A percentile compares a stretch with the other conserved stretches of the same genome.
Conservation (phyloP, 2,797 vertebrate genomes). For the Argyrosomus regius region DNA sequence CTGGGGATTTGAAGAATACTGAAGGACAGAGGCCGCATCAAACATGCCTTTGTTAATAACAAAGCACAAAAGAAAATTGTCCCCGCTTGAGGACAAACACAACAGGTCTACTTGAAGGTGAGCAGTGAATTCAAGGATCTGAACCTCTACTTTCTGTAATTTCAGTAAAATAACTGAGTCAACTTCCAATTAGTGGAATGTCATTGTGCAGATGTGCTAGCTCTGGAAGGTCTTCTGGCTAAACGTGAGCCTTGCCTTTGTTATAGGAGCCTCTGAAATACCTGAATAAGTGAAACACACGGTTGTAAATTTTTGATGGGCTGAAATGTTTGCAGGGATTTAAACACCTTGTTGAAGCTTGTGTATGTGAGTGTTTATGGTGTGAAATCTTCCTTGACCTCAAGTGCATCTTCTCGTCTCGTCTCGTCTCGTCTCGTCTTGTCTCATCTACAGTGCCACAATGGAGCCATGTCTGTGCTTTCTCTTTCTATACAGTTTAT, state of each 20-base stretch:
- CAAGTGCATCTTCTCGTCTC: no score
- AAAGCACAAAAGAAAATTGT: constrained; percentile 19
- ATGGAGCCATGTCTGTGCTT: constrained; percentile 4
- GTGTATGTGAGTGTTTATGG: constrained; percentile 13
- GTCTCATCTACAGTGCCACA: constrained; percentile 1
- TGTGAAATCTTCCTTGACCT: constrained; percentile 16
- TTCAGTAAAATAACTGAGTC: constrained; percentile 14
- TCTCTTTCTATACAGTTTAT: constrained; percentile 29
- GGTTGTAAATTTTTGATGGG: neutral
- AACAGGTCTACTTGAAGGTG: constrained; percentile 19
- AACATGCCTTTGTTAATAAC: constrained; percentile 38
- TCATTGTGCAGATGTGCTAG: constrained; percentile 7
- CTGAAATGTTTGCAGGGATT: constrained; percentile 12
- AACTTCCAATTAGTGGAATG: constrained; percentile 38
- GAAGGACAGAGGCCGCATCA: constrained; percentile 41
- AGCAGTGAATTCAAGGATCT: constrained; percentile 7
- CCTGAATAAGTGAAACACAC: neutral
- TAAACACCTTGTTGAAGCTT: neutral
- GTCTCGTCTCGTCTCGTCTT: no score
- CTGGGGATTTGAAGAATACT: constrained; percentile 35
- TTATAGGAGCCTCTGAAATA: constrained; percentile 15
- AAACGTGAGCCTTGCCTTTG: constrained; percentile 37
- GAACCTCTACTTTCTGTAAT: constrained; percentile 12
- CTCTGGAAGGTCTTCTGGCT: constrained; percentile 7
- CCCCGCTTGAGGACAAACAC: neutral